Evolutionary conservation across 2,888 invertebrate genomes (phyloP), one percentile per base, ranked within the genome.

Genomic region (Torymus aiolomorphi): DNA sequence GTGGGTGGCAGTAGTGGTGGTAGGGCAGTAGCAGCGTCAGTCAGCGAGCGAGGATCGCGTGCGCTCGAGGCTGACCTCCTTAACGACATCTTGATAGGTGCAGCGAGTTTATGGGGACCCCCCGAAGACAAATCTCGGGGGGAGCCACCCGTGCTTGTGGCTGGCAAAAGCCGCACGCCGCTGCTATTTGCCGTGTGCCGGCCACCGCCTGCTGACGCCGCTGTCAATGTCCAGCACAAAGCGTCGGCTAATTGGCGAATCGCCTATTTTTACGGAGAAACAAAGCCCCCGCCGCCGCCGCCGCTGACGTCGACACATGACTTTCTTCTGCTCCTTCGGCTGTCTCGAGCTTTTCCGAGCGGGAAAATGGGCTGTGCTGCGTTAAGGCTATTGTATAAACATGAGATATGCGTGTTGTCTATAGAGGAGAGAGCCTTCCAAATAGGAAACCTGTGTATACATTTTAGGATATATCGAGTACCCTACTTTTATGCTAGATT

Each of bases 51-150:
- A 61, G 62, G 51, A 83, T 86, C 83, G 86, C 87, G 86, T 87
- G 87, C 84, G 51, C n/a, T 81, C 81, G 81, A 81, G 76, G 79
- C 81, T 85, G 87, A 86, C 87, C 87, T 85, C 85, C 83, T 87
- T 86, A 84, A 83, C 83, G 83, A 85, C 83, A 83, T 83, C 82
- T 84, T 83, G 85, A 85, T 84, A 85, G 84, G 84, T 84, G 57
- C 76, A 78, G 80, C 74, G 67, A 80, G 83, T 83, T 84, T 83
- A 83, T 83, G 84, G 80, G 63, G 71, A 31, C 18, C 56, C 59
- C 16, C 12, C 56, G 18, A 73, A 76, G 76, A 75, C 73, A 73
- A 80, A 81, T 78, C 71, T 70, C 62, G 51, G 31, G 24, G 24
- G 24, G 24, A 24, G 24, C 24, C 24, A 24, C 24, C 24, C 24